A percentile compares a stretch with the other conserved stretches of the same genome.
Conservation (phyloP, 2,113 vertebrate species). For the Silurus glanis region DNA sequence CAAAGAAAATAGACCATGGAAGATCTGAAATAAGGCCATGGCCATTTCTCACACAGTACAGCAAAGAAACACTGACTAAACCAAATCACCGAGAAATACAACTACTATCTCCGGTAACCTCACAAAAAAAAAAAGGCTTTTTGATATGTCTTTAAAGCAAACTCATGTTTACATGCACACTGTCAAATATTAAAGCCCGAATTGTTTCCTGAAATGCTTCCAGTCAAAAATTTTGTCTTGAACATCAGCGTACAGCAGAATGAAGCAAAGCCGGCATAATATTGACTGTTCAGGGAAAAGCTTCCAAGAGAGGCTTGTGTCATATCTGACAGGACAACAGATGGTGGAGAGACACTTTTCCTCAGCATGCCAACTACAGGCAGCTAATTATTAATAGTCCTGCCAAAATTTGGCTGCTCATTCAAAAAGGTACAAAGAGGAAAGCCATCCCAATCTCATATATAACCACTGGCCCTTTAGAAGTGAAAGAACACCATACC, state of each 20-base stretch:
- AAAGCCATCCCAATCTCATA: constrained; percentile 50
- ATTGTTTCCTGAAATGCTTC: background rate
- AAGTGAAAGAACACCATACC: background rate
- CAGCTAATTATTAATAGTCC: constrained; percentile 61
- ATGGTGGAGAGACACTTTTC: constrained; percentile 72
- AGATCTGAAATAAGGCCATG: background rate
- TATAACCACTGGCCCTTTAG: background rate
- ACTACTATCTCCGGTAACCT: background rate
- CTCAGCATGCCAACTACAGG: constrained; percentile 62
- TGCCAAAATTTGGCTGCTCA: constrained; percentile 67
- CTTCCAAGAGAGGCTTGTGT: constrained; percentile 45
- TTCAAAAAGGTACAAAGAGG: constrained; percentile 60
- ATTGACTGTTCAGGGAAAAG: constrained; percentile 32
- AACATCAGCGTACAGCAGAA: constrained; percentile 33
- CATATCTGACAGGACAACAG: constrained; percentile 66
- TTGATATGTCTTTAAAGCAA: background rate
- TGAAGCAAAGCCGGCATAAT: constrained; percentile 38
- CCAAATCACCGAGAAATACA: background rate
- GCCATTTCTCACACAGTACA: background rate
- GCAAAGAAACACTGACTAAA: background rate
- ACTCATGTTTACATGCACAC: constrained; percentile 6
- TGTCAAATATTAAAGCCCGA: background rate
- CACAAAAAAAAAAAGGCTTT: background rate
- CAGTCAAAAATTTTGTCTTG: background rate
- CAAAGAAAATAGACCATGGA: background rate